Base-by-base conservation (phyloP, 1,140 invertebrate genomes). In the Drosophila sp. region DNA sequence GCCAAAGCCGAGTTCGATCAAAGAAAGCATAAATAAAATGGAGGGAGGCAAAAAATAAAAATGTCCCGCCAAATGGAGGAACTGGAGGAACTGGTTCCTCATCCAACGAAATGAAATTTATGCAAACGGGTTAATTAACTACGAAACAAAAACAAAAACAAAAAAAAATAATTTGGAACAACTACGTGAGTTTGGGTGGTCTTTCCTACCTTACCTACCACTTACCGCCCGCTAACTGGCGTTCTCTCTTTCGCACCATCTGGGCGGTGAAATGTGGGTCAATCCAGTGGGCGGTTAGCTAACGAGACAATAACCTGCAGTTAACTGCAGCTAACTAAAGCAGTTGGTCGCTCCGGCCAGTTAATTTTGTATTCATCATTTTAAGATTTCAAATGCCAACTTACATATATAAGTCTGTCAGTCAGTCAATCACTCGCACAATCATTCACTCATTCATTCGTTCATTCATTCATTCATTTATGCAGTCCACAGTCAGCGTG, bases 41-140 rank as follows among this genome's bases (percentile, higher is more conserved):
- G 6, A 27, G 1, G 10, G 10, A 25, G 11, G 3, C 3, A 17
- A 0, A 4, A 10, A 40, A 40, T 3, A 10, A 40, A 40, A 40
- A 40, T 41, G 57, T 84, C 70, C 69, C 66, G 38, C 54, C 60
- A 11, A 44, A 66, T 67, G 58, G 71, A 54, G 72, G 55, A 66
- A 66, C 68, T 66, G 65, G 62, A 33, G 54, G 64, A 83, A 76
- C 76, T 83, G 78, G 79, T 78, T 82, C 7, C 44, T 66, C 38
- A 38, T 17, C 17, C 41, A 64, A 50, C 35, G 57, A 23, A 44
- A 57, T 73, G 44, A 89, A 89, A 89, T 89, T 76, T 89, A 89
- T 89, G 84, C 84, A 89, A 89, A 89, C 84, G 84, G 84, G 84
- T 89, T 89, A 89, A 89, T 89, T 89, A 90, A 89, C 85, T 75